phyloP scores from a whole-genome alignment of 2,888 invertebrate genomes.

The Phanerotoma sp. region DNA sequence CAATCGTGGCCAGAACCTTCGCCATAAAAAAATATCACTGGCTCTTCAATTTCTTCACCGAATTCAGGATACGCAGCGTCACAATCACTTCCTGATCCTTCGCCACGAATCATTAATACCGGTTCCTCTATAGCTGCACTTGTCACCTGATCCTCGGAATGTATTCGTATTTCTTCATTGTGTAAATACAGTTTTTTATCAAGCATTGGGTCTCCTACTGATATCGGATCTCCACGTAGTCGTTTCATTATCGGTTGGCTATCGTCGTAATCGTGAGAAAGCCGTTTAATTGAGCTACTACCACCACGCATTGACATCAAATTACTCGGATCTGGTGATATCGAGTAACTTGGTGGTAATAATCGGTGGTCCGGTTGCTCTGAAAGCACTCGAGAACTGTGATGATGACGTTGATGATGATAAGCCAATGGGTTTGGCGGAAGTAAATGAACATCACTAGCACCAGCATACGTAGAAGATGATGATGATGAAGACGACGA shows the following conservation, averaged over 20 bases:
- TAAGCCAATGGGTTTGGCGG: slow-evolving; percentile 38
- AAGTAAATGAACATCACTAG: too few species aligned
- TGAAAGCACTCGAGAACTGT: too few species aligned
- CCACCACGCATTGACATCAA: slow-evolving; percentile 45
- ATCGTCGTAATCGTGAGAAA: slow-evolving; percentile 21
- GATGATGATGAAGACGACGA: too few species aligned
- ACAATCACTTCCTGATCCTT: slow-evolving; percentile 69
- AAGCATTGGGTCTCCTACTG: slow-evolving; percentile 43
- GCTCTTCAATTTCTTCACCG: slow-evolving; percentile 75
- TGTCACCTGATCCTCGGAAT: slow-evolving; percentile 54
- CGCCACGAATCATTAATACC: slow-evolving; percentile 69
- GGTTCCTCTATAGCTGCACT: slow-evolving; percentile 75
- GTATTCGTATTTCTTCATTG: slow-evolving; percentile 33
- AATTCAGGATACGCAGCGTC: slow-evolving; percentile 60
- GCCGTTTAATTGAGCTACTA: slow-evolving; percentile 39
- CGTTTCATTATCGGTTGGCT: slow-evolving; percentile 42
- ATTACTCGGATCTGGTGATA: slow-evolving; percentile 53
- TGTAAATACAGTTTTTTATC: slow-evolving; percentile 31
- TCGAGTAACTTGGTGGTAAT: slow-evolving; percentile 49
- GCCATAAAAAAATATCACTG: slow-evolving; percentile 69
- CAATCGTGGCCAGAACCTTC: slow-evolving; percentile 74
- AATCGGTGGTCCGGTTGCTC: slow-evolving; percentile 41
- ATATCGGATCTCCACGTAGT: slow-evolving; percentile 46
- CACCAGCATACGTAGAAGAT: too few species aligned
- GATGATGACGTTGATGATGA: slow-evolving; percentile 29